Conservation (phyloP, 2,797 vertebrate genomes). For the Lepilemur septentrionalis region DNA sequence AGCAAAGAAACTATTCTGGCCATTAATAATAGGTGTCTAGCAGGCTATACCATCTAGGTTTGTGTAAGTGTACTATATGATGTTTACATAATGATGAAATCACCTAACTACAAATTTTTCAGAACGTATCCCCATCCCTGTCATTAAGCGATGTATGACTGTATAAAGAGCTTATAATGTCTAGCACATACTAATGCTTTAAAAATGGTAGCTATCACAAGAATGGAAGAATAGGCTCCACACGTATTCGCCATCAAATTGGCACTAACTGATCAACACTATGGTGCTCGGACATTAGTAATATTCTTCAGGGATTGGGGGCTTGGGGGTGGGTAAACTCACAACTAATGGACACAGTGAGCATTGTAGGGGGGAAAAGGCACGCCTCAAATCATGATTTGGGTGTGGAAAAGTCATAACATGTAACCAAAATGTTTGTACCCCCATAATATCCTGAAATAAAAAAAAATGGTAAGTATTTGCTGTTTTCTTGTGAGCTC, state of each 20-base stretch:
- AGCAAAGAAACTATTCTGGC: not conserved
- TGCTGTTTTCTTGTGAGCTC: not conserved
- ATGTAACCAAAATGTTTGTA: too few species aligned
- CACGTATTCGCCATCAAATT: too few species aligned
- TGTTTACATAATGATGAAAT: not conserved
- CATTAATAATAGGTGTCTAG: slow-evolving; percentile 7
- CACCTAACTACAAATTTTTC: not conserved
- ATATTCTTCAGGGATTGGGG: too few species aligned
- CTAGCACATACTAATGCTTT: not conserved
- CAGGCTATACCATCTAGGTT: not conserved
- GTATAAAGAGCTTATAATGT: not conserved
- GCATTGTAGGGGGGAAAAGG: too few species aligned
- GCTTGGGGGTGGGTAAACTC: too few species aligned
- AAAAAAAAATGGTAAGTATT: not conserved
- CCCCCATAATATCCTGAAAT: too few species aligned
- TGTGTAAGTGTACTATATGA: not conserved
- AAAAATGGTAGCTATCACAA: not conserved
- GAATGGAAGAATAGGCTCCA: too few species aligned
- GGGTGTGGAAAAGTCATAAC: too few species aligned
- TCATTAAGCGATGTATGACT: not conserved
- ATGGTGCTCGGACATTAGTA: too few species aligned
- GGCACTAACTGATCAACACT: too few species aligned
- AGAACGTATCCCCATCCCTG: not conserved
- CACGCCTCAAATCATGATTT: too few species aligned
- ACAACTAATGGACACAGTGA: too few species aligned